Base-by-base conservation (phyloP, 2,888 invertebrate species). In the Hirtodrosophila histrioides region DNA sequence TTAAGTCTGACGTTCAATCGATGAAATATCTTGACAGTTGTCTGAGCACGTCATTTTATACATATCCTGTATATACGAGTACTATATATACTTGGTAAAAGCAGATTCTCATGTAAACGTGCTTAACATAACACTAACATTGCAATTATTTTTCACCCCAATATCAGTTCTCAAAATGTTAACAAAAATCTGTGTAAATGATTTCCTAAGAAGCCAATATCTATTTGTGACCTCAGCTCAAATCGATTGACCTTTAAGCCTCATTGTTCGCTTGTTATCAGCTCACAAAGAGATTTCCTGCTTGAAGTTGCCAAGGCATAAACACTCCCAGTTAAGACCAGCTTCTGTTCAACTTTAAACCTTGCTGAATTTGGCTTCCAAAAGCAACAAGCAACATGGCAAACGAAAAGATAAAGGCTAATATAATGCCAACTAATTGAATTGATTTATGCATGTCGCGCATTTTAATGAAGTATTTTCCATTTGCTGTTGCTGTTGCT, bases 401-500 rank as follows among this genome's bases (percentile, higher is more conserved):
- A 45, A 12, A 9, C 12, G 33, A 10, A 17, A 31, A 51, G 55
- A 53, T 57, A 57, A 48, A 70, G 54, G 39, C 51, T 41, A 55
- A 37, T 54, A 81, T 80, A 81, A 83, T 81, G 69, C 64, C 80
- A 78, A 69, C 81, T 86, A 85, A 85, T 85, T 85, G 86, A 84
- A 73, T 84, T 85, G 86, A 85, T 85, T 85, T 85, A 85, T 85
- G 86, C 82, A 78, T 80, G 80, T 76, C 77, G 80, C 77, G 70
- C 77, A 68, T 80, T 78, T 79, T 70, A 79, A 78, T 72, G 69
- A 79, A 78, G 58, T 70, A 60, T 76, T 78, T 71, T 61, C 54
- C 58, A 31, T 27, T 43, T 41, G 46, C 24, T 44, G 46, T 17
- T 10, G 31, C 39, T 56, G 35, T 31, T 44, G 33, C n/a, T 50